Evolutionary conservation across 2,113 vertebrate species (phyloP).

Genomic region (Mirounga angustirostris): DNA sequence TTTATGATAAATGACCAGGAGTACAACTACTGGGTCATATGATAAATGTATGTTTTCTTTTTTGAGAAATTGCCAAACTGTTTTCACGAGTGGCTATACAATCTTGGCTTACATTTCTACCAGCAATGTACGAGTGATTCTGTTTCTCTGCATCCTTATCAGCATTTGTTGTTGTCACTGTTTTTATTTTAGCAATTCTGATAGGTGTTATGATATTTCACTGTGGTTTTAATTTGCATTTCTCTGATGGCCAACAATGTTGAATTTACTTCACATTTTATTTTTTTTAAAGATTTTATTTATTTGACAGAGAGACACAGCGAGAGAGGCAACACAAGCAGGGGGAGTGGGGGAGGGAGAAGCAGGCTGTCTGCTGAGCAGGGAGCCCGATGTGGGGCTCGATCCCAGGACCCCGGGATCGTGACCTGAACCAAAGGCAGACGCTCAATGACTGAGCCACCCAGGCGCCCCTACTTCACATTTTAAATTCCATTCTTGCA

Average conservation of each 20-base stretch:
- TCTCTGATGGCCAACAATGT: neutral
- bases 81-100: neutral
- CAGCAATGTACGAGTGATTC: neutral
- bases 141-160: neutral
- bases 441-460: no score
- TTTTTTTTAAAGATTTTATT: no score
- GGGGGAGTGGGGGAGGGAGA: no score
- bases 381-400: no score
- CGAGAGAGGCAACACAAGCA: no score
- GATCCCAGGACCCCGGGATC: no score
- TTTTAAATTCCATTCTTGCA: conserved; percentile 52
- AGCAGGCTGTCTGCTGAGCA: no score
- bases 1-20: neutral
- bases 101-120: neutral
- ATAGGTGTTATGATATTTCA: neutral
- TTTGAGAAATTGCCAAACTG: conserved; percentile 21
- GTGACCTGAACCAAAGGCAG: no score
- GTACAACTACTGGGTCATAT: neutral
- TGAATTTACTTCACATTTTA: conserved; percentile 19
- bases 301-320: no score
- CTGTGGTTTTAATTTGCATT: neutral
- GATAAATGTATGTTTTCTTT: conserved; percentile 5
- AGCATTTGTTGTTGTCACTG: neutral
- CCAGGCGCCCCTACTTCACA: neutral
- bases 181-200: neutral